These are phyloP conservation scores for Myotis yumanensis DNA, from an alignment of 2,113 vertebrate genomes.

Conservation along the genomic window DNA sequence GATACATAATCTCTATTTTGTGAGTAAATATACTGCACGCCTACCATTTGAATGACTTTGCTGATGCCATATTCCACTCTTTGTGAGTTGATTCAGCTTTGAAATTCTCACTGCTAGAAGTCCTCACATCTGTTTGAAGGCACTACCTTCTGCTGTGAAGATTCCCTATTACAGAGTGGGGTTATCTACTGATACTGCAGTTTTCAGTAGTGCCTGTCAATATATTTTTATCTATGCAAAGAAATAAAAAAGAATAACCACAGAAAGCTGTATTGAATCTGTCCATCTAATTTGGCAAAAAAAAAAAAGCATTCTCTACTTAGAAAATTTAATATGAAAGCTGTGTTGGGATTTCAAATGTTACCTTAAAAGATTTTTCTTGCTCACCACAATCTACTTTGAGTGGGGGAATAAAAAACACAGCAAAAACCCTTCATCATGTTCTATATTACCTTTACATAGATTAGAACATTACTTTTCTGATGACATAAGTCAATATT, in stretches of 20 bases:
- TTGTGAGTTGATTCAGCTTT: neutral
- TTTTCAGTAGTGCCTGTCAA: slow-evolving; percentile 38
- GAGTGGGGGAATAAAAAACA: neutral
- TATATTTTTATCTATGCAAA: slow-evolving; percentile 47
- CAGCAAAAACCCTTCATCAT: neutral
- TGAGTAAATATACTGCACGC: neutral
- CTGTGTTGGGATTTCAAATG: neutral
- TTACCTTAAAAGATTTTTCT: slow-evolving; percentile 43
- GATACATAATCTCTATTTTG: slow-evolving; percentile 47
- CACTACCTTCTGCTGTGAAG: neutral
- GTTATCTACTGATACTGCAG: slow-evolving; percentile 3
- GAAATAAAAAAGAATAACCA: neutral
- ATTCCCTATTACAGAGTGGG: neutral
- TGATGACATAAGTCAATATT: slow-evolving; percentile 30
- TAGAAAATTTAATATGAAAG: slow-evolving; percentile 47
- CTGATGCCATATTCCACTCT: slow-evolving; percentile 56
- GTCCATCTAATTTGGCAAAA: slow-evolving; percentile 37
- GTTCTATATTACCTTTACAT: slow-evolving; percentile 35
- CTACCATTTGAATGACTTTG: slow-evolving; percentile 53
- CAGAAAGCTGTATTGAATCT: slow-evolving; percentile 39
- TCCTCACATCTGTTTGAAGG: slow-evolving; percentile 58
- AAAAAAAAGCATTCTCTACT: slow-evolving; percentile 25
- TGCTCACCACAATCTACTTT: slow-evolving; percentile 33
- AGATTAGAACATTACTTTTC: slow-evolving; percentile 51
- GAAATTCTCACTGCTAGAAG: neutral